Conservation (phyloP, 2,888 invertebrate species). For the Ophonus ardosiacus region DNA sequence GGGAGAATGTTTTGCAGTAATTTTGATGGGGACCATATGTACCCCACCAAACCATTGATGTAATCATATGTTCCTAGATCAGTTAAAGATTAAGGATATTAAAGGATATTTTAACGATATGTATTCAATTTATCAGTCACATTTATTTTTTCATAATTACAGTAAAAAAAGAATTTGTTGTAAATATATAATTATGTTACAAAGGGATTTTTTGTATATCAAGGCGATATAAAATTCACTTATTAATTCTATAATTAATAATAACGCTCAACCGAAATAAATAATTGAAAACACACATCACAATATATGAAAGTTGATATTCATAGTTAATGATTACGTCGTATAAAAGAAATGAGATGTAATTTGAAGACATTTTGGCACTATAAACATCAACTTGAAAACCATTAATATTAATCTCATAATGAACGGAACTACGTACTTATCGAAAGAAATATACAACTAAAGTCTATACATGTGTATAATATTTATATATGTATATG, state of each 20-base stretch:
- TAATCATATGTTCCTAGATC: too few relatives aligned
- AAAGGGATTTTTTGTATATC: slow-evolving; percentile 63
- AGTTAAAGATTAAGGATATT: not conserved
- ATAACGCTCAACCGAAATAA: slow-evolving; percentile 62
- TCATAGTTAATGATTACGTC: slow-evolving; percentile 45
- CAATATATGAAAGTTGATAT: slow-evolving; percentile 62
- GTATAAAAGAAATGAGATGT: slow-evolving; percentile 27
- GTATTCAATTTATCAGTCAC: slow-evolving; percentile 66
- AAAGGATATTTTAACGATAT: not conserved
- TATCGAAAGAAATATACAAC: slow-evolving; percentile 57
- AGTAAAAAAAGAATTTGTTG: slow-evolving; percentile 69
- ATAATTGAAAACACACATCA: slow-evolving; percentile 62
- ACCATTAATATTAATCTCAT: slow-evolving; percentile 43
- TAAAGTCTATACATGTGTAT: slow-evolving; percentile 57
- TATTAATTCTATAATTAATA: slow-evolving; percentile 58
- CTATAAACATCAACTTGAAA: slow-evolving; percentile 58
- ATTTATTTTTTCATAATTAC: slow-evolving; percentile 67
- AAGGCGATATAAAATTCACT: slow-evolving; percentile 64
- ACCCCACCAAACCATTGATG: too few relatives aligned
- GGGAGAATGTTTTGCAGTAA: too few relatives aligned
- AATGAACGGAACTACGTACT: slow-evolving; percentile 37
- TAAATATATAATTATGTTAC: slow-evolving; percentile 67
- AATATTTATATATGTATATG: slow-evolving; percentile 59
- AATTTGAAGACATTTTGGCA: slow-evolving; percentile 35
- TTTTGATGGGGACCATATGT: too few relatives aligned